Base-by-base conservation (phyloP, 1,140 invertebrate species). In the Cherax destructor region DNA sequence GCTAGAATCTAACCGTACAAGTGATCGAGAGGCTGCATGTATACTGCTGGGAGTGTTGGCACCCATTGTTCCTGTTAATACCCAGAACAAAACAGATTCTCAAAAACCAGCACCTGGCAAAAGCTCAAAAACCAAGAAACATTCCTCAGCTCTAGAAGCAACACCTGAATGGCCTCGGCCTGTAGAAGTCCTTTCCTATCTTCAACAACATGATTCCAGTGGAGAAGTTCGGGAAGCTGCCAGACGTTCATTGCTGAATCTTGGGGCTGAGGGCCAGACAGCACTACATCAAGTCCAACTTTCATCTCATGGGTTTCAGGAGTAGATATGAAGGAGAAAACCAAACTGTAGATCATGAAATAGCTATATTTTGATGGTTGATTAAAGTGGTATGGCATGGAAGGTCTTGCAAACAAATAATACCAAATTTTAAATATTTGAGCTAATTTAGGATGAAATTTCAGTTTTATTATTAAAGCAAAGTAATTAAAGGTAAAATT, bases 271-370 rank as follows among this genome's bases (percentile, higher is more conserved):
- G 84, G 95, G 95, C 0, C 93, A 94, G 86, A 92, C 94, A 79
- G 95, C 95, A 41, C 94, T 94, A 83, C 94, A 95, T 79, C 94
- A 95, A 88, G 93, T 94, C 56, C 94, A 95, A 92, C 93, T 95
- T n/a, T 94, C 94, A 13, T 94, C 94, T 47, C 94, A 95, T 91
- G 95, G 95, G 10, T 95, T 95, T 92, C 95, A 95, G 91, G 95
- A 59, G 77, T 95, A 18, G 94, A 94, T 76, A 94, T 95, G 49
- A 94, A 94, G 78, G 92, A 93, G 81, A 91, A 74, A 65, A 89
- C 84, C 24, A 93, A 91, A 56, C 18, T 88, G 77, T 89, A 81
- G 61, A 11, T 61, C 41, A 81, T n/a, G 47, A 50, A 18, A 13
- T 50, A 59, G 30, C 11, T 52, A 4, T 24, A 59, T 72, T 74